Base-by-base conservation (phyloP, 2,113 vertebrate genomes). In the Stigmatopora argus region DNA sequence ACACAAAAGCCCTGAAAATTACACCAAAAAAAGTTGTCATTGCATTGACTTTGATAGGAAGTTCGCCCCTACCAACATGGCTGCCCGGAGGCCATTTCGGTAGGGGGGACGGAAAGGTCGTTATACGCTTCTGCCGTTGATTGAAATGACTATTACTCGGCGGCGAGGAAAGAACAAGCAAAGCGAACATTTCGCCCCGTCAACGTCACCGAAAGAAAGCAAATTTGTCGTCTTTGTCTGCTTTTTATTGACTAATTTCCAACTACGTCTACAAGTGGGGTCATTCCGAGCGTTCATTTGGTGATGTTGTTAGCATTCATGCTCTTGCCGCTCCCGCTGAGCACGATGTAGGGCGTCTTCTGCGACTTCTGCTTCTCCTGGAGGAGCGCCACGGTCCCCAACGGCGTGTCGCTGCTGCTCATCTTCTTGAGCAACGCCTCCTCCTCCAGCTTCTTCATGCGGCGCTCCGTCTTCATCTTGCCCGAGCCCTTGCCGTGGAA, bases 361-460 rank as follows among this genome's bases (percentile, higher is more conserved):
- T 97, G 95, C 10, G 95, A 94, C 73, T 95, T 96, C 84, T 97
- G 95, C 72, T 97, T 97, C 83, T 97, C 95, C 79, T 97, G 95
- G n/a, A 96, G 93, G 82, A 97, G 60, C 0, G 94, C 94, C 72
- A 97, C 94, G 0, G 95, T 97, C 63, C 94, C 93, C 7, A 97
- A 84, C 0, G 94, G 95, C 0, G 95, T 97, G 69, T 96, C 95
- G 0, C 94, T 96, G 75, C 94, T 96, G 84, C 94, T 96, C 94
- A 96, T 96, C 88, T 95, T 96, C 86, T 95, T 97, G 87, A 97
- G 86, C 72, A 97, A 90, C 4, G 94, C 94, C 73, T 96, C 95
- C 73, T 92, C 94, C 1, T 96, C 94, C 53, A 95, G 82, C 80
- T 97, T 97, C 81, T 97, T 97, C 95, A 96, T 95, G 68, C 95